Evolutionary conservation across 2,797 vertebrate species (phyloP).

Genomic region (Melanotaenia parkinsoni): DNA sequence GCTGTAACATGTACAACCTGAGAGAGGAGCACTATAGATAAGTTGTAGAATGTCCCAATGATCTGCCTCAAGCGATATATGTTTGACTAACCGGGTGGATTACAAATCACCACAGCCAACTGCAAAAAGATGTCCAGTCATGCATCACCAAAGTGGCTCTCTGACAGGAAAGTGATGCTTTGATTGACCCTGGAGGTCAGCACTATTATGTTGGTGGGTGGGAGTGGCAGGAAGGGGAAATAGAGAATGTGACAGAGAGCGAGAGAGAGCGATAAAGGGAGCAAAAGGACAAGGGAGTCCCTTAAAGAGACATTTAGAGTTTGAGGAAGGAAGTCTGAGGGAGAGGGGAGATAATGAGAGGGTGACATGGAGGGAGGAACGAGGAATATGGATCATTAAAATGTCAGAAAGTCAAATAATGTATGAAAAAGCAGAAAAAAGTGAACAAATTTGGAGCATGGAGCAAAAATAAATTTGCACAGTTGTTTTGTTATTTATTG

Average conservation of each 20-base stretch:
- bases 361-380: constrained; percentile 33
- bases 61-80: constrained; percentile 28
- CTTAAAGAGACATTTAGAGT: constrained; percentile 62
- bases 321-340: constrained; percentile 65
- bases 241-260: constrained; percentile 47
- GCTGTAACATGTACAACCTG: not conserved
- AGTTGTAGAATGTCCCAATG: constrained; percentile 28
- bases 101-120: constrained; percentile 52
- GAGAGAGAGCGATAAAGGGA: constrained; percentile 23
- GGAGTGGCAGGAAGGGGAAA: constrained; percentile 67
- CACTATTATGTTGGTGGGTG: constrained; percentile 60
- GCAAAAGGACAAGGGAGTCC: constrained; percentile 40
- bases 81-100: constrained; percentile 42
- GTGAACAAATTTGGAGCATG: constrained; percentile 22
- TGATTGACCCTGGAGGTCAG: constrained; percentile 58
- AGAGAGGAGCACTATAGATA: constrained; percentile 29
- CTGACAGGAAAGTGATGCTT: constrained; percentile 58
- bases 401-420: constrained; percentile 44
- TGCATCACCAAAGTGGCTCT: constrained; percentile 50
- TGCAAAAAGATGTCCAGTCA: constrained; percentile 30
- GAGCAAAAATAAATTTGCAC: constrained; percentile 34
- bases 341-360: constrained; percentile 56
- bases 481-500: constrained; percentile 44
- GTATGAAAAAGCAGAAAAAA: constrained; percentile 22
- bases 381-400: constrained; percentile 33